phyloP scores from a whole-genome alignment of 2,797 vertebrate genomes.

The Alectoris magna region DNA sequence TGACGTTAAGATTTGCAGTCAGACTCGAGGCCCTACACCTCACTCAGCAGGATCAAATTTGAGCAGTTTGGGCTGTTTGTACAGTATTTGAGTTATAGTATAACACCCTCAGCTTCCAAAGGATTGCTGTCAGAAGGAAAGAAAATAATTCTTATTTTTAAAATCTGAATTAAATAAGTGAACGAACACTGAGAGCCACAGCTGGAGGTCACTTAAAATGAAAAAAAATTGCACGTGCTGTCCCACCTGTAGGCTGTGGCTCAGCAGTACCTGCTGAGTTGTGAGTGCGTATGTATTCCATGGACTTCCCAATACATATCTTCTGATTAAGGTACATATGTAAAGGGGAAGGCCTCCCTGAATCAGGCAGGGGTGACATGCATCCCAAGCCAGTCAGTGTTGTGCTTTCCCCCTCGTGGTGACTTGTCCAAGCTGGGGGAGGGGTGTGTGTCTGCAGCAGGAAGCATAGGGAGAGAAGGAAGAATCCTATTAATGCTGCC shows the following conservation, averaged over 20 bases:
- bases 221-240: not conserved
- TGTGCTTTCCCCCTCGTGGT: not conserved
- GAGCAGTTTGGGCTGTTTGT: not conserved
- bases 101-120: not conserved
- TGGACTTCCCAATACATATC: not conserved
- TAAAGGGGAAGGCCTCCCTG: not conserved
- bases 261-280: not conserved
- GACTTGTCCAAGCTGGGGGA: not conserved
- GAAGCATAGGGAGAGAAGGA: not conserved
- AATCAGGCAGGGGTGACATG: not conserved
- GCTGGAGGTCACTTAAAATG: not conserved
- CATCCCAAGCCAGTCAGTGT: fast-evolving
- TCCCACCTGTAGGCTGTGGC: not conserved
- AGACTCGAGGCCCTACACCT: not conserved
- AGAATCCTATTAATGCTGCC: not conserved
- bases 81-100: not conserved
- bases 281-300: not conserved
- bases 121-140: not conserved
- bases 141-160: not conserved
- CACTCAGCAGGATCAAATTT: not conserved
- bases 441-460: not conserved
- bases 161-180: not conserved
- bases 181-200: not conserved
- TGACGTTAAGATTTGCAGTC: not conserved
- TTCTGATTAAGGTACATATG: not conserved